phyloP scores from a whole-genome alignment of 2,797 vertebrate genomes.

The Darevskia mixta region DNA sequence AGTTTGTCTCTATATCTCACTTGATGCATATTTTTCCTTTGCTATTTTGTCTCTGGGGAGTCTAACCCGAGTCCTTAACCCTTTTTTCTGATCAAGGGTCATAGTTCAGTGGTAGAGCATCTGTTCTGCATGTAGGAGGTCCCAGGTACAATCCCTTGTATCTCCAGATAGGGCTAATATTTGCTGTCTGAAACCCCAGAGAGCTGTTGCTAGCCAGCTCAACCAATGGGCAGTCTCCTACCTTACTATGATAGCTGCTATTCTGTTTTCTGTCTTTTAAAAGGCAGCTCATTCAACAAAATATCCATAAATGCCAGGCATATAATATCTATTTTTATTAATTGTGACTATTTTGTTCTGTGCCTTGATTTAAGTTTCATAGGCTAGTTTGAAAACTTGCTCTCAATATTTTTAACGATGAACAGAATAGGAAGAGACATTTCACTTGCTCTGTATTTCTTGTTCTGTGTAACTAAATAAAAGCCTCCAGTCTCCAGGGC shows the following conservation, averaged over 20 bases:
- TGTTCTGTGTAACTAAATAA: conserved; percentile 11
- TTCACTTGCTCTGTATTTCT: conserved; percentile 19
- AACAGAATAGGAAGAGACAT: conserved; percentile 27
- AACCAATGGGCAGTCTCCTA: too few relatives aligned
- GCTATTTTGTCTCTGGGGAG: not conserved
- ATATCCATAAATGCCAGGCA: not conserved
- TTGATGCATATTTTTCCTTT: not conserved
- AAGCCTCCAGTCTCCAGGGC: conserved; percentile 25
- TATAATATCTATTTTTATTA: not conserved
- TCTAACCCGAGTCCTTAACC: not conserved
- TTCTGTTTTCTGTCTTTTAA: not conserved
- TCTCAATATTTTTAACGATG: conserved; percentile 24
- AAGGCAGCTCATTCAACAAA: not conserved
- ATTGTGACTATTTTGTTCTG: not conserved
- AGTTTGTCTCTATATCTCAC: not conserved
- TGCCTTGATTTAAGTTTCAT: not conserved
- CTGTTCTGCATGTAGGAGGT: too few relatives aligned
- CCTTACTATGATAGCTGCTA: not conserved
- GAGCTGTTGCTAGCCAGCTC: too few relatives aligned
- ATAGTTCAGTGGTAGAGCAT: too few relatives aligned
- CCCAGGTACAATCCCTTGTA: too few relatives aligned
- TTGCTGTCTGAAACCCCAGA: too few relatives aligned
- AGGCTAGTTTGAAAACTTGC: conserved; percentile 11
- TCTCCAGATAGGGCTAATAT: too few relatives aligned
- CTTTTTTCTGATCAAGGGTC: not conserved